These are phyloP conservation scores for Lethenteron camtschaticum DNA, from an alignment of 2,113 vertebrate genomes.

Conservation along the genomic window DNA sequence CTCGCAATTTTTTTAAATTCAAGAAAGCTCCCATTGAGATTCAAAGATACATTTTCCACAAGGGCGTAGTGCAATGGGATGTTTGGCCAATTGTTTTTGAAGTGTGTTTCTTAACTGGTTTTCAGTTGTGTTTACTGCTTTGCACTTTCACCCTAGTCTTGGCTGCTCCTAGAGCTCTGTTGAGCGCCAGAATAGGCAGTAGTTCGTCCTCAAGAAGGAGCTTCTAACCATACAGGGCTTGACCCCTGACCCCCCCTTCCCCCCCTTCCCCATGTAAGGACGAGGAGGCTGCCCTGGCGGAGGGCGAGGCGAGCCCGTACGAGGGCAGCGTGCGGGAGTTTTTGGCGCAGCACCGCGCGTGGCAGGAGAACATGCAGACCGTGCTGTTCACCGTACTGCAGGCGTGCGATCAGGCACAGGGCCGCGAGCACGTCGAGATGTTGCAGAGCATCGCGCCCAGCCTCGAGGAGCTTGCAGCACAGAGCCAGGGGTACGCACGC, in stretches of 20 bases:
- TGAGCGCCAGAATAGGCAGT: no score
- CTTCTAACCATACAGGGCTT: no score
- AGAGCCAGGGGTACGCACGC: constrained; percentile 57
- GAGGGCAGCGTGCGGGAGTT: constrained; percentile 88
- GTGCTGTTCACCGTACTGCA: constrained; percentile 86
- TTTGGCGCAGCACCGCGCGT: constrained; percentile 79
- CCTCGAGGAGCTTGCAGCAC: constrained; percentile 67
- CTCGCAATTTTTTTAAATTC: no score
- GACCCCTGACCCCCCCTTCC: constrained; percentile 4
- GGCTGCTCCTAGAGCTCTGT: no score
- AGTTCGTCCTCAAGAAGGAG: no score
- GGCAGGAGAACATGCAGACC: constrained; percentile 96
- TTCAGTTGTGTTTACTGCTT: no score
- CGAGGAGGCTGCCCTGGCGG: constrained; percentile 70
- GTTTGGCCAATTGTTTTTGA: no score
- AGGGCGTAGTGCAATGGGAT: no score
- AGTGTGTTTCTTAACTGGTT: no score
- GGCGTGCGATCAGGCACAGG: constrained; percentile 68
- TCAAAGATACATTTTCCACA: no score
- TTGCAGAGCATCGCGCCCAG: constrained; percentile 82
- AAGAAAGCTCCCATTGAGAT: no score
- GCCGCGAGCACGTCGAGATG: constrained; percentile 66
- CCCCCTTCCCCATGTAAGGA: constrained; percentile 30
- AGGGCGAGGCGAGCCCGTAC: constrained; percentile 76
- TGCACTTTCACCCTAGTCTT: no score